Conservation (phyloP, 2,888 invertebrate species). For the Apantesis nais region DNA sequence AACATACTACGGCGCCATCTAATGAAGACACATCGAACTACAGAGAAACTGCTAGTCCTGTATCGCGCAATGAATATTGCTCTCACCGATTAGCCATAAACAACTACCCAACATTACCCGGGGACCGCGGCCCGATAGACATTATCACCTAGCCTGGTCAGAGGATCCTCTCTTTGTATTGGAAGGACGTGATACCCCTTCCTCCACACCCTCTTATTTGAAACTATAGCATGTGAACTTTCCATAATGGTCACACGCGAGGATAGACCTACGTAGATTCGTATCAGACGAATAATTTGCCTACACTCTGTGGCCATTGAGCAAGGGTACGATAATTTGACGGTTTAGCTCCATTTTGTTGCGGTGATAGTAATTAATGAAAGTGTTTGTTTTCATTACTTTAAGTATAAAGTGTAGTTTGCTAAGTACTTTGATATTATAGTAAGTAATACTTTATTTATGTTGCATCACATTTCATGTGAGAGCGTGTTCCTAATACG, state of each 20-base stretch:
- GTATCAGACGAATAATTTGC: conserved; percentile 46
- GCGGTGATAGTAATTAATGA: conserved; percentile 11
- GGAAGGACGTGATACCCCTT: too few species aligned
- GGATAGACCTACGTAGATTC: conserved; percentile 31
- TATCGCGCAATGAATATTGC: too few species aligned
- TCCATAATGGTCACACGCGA: conserved; percentile 30
- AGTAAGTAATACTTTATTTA: neutral
- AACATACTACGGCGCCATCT: too few species aligned
- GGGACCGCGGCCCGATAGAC: too few species aligned
- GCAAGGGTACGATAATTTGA: conserved; percentile 37
- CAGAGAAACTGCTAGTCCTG: too few species aligned
- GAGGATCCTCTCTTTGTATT: too few species aligned
- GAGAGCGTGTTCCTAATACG: too few species aligned
- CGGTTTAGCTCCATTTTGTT: conserved; percentile 19
- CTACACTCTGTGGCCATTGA: conserved; percentile 8
- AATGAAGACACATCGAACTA: too few species aligned
- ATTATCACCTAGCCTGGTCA: too few species aligned
- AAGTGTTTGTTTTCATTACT: conserved; percentile 16
- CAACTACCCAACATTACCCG: too few species aligned
- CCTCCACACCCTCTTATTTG: neutral
- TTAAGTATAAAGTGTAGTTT: conserved; percentile 5
- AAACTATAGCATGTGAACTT: conserved; percentile 9
- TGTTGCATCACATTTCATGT: too few species aligned
- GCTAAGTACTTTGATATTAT: neutral
- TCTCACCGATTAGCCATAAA: too few species aligned